A percentile compares a stretch with the other conserved stretches of the same genome.
Conservation (phyloP, 2,888 invertebrate species). For the Rhaphigaster nebulosa region DNA sequence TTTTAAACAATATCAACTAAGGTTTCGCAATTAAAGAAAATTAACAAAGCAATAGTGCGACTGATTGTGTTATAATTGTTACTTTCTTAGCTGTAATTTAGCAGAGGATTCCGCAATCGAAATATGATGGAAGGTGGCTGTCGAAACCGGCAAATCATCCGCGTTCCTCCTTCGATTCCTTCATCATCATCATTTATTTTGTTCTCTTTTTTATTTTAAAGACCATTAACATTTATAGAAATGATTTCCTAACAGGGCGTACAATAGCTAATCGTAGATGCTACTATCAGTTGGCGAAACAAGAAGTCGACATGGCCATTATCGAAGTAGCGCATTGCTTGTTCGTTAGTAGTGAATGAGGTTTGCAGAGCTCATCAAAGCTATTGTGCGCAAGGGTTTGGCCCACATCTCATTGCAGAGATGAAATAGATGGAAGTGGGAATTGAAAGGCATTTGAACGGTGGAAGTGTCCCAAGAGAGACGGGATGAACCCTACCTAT, state of each 20-base stretch:
- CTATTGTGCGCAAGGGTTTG: background rate
- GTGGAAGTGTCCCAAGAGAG: background rate
- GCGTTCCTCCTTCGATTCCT: background rate
- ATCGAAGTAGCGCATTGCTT: background rate
- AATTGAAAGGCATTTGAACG: background rate
- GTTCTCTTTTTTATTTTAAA: background rate
- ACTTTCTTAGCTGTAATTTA: background rate
- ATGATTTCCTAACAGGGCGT: background rate
- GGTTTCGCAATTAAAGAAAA: background rate
- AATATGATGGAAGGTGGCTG: background rate
- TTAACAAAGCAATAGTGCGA: background rate
- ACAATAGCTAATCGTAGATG: background rate
- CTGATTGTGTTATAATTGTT: slow-evolving; percentile 37
- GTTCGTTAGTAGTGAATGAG: background rate
- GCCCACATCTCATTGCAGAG: background rate
- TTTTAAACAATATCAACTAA: background rate
- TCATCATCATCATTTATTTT: background rate
- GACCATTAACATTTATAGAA: slow-evolving; percentile 27
- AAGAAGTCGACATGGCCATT: background rate
- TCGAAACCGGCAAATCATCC: slow-evolving; percentile 2
- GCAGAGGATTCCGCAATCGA: background rate
- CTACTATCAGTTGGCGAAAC: background rate
- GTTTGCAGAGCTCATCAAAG: background rate
- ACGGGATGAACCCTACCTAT: background rate
- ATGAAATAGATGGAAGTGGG: background rate